Evolutionary conservation across 2,113 vertebrate species (phyloP).

Genomic region (Pithys albifrons): DNA sequence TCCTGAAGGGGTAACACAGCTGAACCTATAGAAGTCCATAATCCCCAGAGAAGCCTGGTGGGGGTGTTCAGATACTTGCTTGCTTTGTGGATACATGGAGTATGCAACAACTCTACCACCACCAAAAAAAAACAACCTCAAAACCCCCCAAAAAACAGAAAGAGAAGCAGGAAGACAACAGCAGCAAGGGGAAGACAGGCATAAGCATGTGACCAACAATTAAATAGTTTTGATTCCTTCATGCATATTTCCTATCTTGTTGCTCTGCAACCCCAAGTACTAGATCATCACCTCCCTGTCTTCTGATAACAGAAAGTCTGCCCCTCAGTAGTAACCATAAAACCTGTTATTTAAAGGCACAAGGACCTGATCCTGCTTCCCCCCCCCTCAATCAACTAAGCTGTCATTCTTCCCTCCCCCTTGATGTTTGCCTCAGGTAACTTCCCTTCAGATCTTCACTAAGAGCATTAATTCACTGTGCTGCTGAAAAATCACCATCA

Average conservation of each 20-base stretch:
- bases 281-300: background rate
- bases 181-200: background rate
- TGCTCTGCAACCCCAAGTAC: background rate
- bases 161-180: background rate
- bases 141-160: too few relatives aligned
- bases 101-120: background rate
- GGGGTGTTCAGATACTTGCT: background rate
- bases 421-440: background rate
- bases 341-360: background rate
- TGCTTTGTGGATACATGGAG: background rate
- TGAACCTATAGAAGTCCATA: background rate
- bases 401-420: background rate
- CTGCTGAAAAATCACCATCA: background rate
- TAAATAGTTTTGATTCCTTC: background rate
- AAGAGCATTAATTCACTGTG: background rate
- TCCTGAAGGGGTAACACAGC: background rate
- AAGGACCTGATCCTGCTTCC: background rate
- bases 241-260: background rate
- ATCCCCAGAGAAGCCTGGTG: background rate
- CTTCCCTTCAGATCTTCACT: background rate
- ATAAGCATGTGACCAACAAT: rapidly evolving
- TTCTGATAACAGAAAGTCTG: background rate
- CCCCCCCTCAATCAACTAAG: background rate
- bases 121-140: background rate
- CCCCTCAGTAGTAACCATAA: background rate